A percentile compares a stretch with the other conserved stretches of the same genome.
Conservation (phyloP, 2,113 vertebrate species). For the Monopterus albus region DNA sequence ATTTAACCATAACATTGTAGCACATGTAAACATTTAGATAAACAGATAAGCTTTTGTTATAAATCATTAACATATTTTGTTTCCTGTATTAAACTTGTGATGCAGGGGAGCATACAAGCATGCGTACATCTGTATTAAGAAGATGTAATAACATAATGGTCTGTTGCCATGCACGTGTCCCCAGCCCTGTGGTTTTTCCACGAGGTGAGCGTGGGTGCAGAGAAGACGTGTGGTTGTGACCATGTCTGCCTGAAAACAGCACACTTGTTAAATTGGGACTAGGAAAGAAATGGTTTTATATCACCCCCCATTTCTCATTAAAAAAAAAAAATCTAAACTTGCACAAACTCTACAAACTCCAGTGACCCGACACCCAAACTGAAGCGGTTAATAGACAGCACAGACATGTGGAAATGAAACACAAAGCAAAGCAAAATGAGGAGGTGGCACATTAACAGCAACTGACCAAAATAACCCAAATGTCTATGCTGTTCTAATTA, state of each 20-base stretch:
- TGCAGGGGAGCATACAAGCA: neutral
- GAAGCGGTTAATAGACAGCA: slow-evolving; percentile 27
- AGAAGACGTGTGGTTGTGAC: slow-evolving; percentile 71
- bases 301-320: no score
- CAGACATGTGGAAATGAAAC: slow-evolving; percentile 45
- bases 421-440: slow-evolving; percentile 46
- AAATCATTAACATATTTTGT: neutral
- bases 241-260: slow-evolving; percentile 78
- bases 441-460: slow-evolving; percentile 43
- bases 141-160: slow-evolving; percentile 58
- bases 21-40: neutral
- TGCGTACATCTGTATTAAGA: slow-evolving; percentile 57
- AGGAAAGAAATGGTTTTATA: slow-evolving; percentile 59
- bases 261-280: slow-evolving; percentile 76
- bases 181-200: slow-evolving; percentile 62
- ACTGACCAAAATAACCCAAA: slow-evolving; percentile 67
- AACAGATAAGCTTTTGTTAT: no score
- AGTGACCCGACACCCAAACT: slow-evolving; percentile 36
- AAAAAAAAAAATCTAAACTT: slow-evolving; percentile 26
- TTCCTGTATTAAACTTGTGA: neutral
- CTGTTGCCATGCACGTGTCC: slow-evolving; percentile 46
- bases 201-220: slow-evolving; percentile 65
- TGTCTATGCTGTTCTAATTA: slow-evolving; percentile 33
- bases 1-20: slow-evolving; percentile 19
- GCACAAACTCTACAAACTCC: slow-evolving; percentile 7